Evolutionary conservation across 2,113 vertebrate genomes (phyloP), one percentile per base, ranked within the genome.

Genomic region (Sceloporus tristichus): DNA sequence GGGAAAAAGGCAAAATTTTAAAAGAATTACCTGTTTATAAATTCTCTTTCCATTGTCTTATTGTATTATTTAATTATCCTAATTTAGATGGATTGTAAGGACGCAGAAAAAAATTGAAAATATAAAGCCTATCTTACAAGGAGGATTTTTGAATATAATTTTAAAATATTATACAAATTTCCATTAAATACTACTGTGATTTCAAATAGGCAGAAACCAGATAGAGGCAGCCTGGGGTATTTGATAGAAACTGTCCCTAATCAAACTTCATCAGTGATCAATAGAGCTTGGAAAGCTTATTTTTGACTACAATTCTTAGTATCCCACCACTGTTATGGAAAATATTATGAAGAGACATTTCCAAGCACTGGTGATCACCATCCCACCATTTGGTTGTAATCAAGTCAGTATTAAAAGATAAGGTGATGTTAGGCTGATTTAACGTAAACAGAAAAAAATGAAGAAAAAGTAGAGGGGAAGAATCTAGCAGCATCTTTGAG

Each of bases 91-190:
- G 18, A 11, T 29, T 29, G 21, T 76, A 38, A n/a, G 21, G 40
- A 65, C 56, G 19, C 56, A 82, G 62, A 18, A 19, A 71, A 56
- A 68, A 85, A 62, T 48, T 65, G 34, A 25, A 65, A 75, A 18
- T 48, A 8, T n/a, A 74, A 29, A n/a, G 25, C 38, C 65, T 66
- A 65, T 18, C 82, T 27, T 2, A 66, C 25, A 56, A 54, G 77
- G n/a, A 27, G 25, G 5, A 80, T 78, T 62, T 86, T 79, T 54
- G 76, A 79, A 86, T 86, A 86, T 18, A 29, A 38, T 79, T 42
- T 82, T 10, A 73, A 87, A 70, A 68, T 38, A 84, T 8, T 34
- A 66, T 78, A 34, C 23, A 76, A 59, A 42, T 25, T 27, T 85
- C 19, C 66, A 40, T 48, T 78, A 76, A 73, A 59, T 42, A 48